Conservation (phyloP, 1,140 invertebrate genomes). For the Drosophila rufa region DNA sequence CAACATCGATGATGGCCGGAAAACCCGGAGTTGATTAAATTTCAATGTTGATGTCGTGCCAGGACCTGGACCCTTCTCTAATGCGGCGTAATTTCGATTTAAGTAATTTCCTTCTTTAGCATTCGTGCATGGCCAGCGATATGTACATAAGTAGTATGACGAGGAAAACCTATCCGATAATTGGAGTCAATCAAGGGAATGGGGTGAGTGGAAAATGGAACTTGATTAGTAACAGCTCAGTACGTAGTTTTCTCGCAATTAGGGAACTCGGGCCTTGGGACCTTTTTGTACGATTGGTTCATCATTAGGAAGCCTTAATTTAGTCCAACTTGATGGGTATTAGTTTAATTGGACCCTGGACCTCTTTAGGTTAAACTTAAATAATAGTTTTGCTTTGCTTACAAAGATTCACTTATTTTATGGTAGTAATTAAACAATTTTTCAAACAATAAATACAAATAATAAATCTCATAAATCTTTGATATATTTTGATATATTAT, state of each 20-base stretch:
- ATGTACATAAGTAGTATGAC: slow-evolving; percentile 41
- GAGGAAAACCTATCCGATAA: slow-evolving; percentile 49
- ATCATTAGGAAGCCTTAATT: slow-evolving; percentile 13
- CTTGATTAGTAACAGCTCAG: slow-evolving; percentile 42
- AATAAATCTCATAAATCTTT: neutral
- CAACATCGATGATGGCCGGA: slow-evolving; percentile 61
- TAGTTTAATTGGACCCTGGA: neutral
- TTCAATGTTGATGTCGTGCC: slow-evolving; percentile 65
- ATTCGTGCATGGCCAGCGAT: slow-evolving; percentile 46
- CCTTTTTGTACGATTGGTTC: neutral
- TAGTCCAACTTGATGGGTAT: neutral
- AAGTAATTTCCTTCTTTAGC: slow-evolving; percentile 72
- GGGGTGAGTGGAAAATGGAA: slow-evolving; percentile 22
- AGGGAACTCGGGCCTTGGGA: slow-evolving; percentile 13
- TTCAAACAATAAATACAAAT: neutral
- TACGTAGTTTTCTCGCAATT: slow-evolving; percentile 19
- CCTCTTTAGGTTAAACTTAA: neutral
- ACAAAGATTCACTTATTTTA: no score
- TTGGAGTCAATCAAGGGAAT: slow-evolving; percentile 70
- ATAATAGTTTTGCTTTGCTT: neutral
- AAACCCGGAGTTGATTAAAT: slow-evolving; percentile 82
- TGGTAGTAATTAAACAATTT: neutral
- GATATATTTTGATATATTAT: neutral
- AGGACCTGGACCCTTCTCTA: slow-evolving; percentile 46
- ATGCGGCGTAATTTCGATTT: slow-evolving; percentile 81